These are phyloP conservation scores for Tokudaia tokunoshimensis DNA, from an alignment of 2,797 vertebrate genomes.

Conservation along the genomic window DNA sequence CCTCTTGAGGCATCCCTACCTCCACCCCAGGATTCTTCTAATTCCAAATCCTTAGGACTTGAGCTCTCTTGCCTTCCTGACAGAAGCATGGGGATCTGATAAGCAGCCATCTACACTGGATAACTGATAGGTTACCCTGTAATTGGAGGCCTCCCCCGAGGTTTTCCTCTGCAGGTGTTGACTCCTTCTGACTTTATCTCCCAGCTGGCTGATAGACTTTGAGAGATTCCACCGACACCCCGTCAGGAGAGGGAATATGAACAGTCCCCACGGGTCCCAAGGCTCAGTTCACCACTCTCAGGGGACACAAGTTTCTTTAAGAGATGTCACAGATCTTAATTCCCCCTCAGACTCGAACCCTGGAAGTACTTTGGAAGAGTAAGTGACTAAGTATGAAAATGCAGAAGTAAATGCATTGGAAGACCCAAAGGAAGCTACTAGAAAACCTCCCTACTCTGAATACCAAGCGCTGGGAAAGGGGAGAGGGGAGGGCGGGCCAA, in stretches of 20 bases:
- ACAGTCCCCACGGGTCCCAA: neutral
- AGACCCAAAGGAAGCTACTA: neutral
- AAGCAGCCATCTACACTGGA: conserved; percentile 61
- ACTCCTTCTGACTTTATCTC: conserved; percentile 65
- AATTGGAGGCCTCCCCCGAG: conserved; percentile 20
- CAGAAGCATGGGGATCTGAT: conserved; percentile 56
- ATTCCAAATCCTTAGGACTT: neutral
- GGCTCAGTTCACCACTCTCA: neutral
- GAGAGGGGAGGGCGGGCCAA: neutral
- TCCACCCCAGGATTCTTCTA: neutral
- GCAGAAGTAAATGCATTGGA: neutral
- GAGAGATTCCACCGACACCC: neutral
- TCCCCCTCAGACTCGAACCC: neutral
- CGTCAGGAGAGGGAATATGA: neutral
- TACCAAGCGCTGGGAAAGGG: neutral
- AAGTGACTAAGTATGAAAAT: neutral
- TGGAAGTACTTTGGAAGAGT: neutral
- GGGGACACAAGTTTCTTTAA: neutral
- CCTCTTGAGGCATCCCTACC: neutral
- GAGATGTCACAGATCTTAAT: neutral
- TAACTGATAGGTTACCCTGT: conserved; percentile 63
- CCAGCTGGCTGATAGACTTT: neutral
- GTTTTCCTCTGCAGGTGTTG: neutral
- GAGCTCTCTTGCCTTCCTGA: neutral
- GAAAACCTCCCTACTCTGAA: neutral